A percentile compares a stretch with the other conserved stretches of the same genome.
These are phyloP conservation scores for Perca flavescens DNA, from an alignment of 2,113 vertebrate species.

Conservation along the genomic window DNA sequence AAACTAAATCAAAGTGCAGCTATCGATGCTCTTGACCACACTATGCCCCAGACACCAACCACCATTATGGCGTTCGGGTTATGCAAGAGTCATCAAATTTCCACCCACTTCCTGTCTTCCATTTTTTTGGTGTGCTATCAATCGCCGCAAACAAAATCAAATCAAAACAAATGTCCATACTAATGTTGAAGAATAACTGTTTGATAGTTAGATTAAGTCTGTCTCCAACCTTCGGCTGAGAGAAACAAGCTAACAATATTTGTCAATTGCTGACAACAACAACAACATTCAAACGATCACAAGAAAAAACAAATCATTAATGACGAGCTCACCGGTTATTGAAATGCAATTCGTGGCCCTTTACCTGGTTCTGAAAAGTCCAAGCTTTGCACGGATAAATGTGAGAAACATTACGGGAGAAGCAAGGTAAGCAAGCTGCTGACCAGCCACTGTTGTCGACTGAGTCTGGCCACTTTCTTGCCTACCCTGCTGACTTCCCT, in stretches of 20 bases:
- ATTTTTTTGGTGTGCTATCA: slow-evolving; percentile 9
- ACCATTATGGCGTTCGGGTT: slow-evolving; percentile 1
- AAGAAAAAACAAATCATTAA: background rate
- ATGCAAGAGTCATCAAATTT: slow-evolving; percentile 18
- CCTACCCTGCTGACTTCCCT: slow-evolving; percentile 75
- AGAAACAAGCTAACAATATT: background rate
- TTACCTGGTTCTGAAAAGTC: slow-evolving; percentile 75
- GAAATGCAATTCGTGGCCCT: background rate
- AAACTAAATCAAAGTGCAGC: background rate
- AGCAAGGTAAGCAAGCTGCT: slow-evolving; percentile 53
- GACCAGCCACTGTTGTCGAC: slow-evolving; percentile 65
- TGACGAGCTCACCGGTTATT: background rate
- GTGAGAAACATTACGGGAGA: slow-evolving; percentile 19
- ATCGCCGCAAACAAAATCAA: background rate
- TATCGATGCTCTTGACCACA: background rate
- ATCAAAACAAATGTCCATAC: background rate
- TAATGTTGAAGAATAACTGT: background rate
- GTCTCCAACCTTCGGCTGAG: background rate
- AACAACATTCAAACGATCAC: background rate
- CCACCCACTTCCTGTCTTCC: slow-evolving; percentile 26
- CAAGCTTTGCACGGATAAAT: slow-evolving; percentile 51
- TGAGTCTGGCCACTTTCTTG: slow-evolving; percentile 84
- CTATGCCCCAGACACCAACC: slow-evolving; percentile 2
- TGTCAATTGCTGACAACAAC: background rate
- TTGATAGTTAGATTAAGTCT: background rate